Evolutionary conservation across 1,140 invertebrate species (phyloP).

Genomic region (honey bee (Apis mellifera)): Amel_HAv3.1 CM009935.2:9608501-9609000

Average conservation of each 20-base stretch:
- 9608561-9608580: constrained; percentile 82
- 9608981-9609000: constrained; percentile 29
- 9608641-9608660: constrained; percentile 82
- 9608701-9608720: constrained; percentile 79
- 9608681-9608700: constrained; percentile 79
- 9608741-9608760: constrained; percentile 82
- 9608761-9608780: constrained; percentile 78
- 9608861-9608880: neutral
- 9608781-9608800: constrained; percentile 74
- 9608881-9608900: neutral
- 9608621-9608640: constrained; percentile 82
- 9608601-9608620: constrained; percentile 83
- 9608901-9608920: constrained; percentile 5
- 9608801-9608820: constrained; percentile 24
- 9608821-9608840: constrained; percentile 22
- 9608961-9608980: neutral
- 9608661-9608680: constrained; percentile 82
- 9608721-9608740: constrained; percentile 82
- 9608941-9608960: neutral
- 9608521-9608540: constrained; percentile 76
- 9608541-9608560: constrained; percentile 82
- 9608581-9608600: constrained; percentile 81
- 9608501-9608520: constrained; percentile 76
- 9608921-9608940: constrained; percentile 18
- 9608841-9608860: neutral